These are phyloP conservation scores for Gymnoscopelus microlampas DNA, from an alignment of 2,797 vertebrate species.

Conservation along the genomic window DNA sequence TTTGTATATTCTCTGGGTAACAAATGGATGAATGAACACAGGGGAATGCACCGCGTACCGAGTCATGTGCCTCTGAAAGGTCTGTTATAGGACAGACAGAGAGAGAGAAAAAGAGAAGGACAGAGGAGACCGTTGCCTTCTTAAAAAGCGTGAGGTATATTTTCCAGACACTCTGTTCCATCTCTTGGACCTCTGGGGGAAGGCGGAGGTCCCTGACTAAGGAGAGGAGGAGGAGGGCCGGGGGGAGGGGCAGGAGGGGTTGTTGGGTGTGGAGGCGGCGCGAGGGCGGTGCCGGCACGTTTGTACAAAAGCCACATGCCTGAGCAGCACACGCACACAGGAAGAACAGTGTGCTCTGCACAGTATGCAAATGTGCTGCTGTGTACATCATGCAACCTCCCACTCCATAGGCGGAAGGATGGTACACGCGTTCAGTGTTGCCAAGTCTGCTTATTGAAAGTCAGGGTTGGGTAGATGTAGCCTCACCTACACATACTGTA, in stretches of 20 bases:
- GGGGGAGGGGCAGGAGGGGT: background rate
- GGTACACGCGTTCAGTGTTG: too few species aligned
- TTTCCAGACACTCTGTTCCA: constrained; percentile 22
- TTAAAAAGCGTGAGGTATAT: constrained; percentile 27
- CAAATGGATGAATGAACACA: background rate
- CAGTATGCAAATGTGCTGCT: constrained; percentile 21
- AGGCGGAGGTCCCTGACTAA: constrained; percentile 31
- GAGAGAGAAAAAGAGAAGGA: constrained; percentile 34
- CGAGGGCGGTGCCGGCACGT: constrained; percentile 22
- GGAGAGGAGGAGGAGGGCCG: constrained; percentile 18
- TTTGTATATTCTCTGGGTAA: too few species aligned
- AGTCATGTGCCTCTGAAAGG: too few species aligned
- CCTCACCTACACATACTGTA: too few species aligned
- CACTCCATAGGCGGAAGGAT: too few species aligned
- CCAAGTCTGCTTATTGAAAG: too few species aligned
- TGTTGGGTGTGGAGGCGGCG: background rate
- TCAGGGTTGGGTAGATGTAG: too few species aligned
- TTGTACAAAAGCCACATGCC: constrained; percentile 31
- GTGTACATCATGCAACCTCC: background rate
- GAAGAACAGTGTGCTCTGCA: constrained; percentile 31
- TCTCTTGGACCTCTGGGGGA: constrained; percentile 29
- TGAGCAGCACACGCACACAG: constrained; percentile 22
- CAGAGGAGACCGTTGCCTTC: background rate
- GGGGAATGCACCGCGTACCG: background rate
- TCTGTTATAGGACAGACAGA: constrained; percentile 13